Evolutionary conservation across 2,113 vertebrate genomes (phyloP), one percentile per base, ranked within the genome.

Genomic region (Ctenodactylus gundi): DNA sequence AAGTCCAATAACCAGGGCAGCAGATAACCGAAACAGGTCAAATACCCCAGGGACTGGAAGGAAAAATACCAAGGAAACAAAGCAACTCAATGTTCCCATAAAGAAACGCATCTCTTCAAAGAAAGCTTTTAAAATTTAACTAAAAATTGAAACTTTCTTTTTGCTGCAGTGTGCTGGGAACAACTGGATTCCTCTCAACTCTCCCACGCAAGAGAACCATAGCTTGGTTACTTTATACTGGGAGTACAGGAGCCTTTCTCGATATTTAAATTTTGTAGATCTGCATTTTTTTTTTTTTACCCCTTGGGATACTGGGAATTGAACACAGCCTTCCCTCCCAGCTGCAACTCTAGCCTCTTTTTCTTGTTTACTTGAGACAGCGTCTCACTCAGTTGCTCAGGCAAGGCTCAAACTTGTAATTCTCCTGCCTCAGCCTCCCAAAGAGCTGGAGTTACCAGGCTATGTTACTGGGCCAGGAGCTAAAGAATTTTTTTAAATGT

Each of bases 41-140:
- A 46, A 85, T 73, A 58, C 34, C 34, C 46, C 13, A 76, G 36
- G 51, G 46, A 70, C 31, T 51, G 51, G 60, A 95, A 67, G 15
- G 17, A 13, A 2, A 65, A 4, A n/a, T n/a, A n/a, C n/a, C n/a
- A n/a, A n/a, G n/a, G n/a, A n/a, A n/a, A n/a, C n/a, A n/a, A 41
- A 10, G 72, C 9, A 62, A 29, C 14, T 41, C 72, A 80, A 25
- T 55, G 60, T 77, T 93, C 49, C 84, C 62, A 34, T 89, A 81
- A 76, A 75, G 80, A 72, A 83, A 93, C 93, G 60, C 55, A 53
- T 65, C 60, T 86, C 51, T 18, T 41, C 86, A 76, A 84, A 89
- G 92, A 93, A 96, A 80, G 11, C 6, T 89, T 87, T 29, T 51
- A 20, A 44, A n/a, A 62, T 68, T 62, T 67, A 70, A 87, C 72